A percentile compares a stretch with the other conserved stretches of the same genome.
Conservation (phyloP, 2,888 invertebrate species). For the Caenorhabditis sp. region DNA sequence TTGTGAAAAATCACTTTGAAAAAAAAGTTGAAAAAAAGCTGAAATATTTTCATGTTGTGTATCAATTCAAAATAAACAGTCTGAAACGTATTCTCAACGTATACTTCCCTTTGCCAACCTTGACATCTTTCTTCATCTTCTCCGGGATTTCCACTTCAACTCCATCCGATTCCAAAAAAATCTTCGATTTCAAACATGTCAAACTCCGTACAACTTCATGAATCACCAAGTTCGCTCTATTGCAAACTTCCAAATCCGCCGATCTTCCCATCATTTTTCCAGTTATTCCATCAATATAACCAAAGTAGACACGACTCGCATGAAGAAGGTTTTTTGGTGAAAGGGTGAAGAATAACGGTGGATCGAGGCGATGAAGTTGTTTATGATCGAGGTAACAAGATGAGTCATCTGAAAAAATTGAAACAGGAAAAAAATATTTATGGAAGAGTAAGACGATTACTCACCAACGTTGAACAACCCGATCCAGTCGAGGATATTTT, state of each 20-base stretch:
- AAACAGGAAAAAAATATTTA: background rate
- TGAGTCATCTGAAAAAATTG: conserved; percentile 30
- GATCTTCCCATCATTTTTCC: conserved; percentile 33
- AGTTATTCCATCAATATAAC: conserved; percentile 34
- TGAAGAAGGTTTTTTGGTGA: conserved; percentile 24
- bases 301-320: conserved; percentile 29
- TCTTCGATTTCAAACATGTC: background rate
- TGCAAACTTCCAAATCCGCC: conserved; percentile 23
- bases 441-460: background rate
- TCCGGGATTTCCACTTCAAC: background rate
- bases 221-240: conserved; percentile 16
- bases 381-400: conserved; percentile 40
- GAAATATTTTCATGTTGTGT: too few relatives aligned
- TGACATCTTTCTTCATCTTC: conserved; percentile 3
- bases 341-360: conserved; percentile 25
- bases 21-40: too few relatives aligned
- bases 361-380: conserved; percentile 18
- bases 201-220: conserved; percentile 10
- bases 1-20: too few relatives aligned
- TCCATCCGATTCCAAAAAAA: background rate
- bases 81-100: too few relatives aligned
- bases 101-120: too few relatives aligned
- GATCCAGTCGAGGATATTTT: conserved; percentile 54
- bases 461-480: conserved; percentile 49
- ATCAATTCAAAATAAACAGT: too few relatives aligned